Base-by-base conservation (phyloP, 2,888 invertebrate species). In the Heteropelma amictum region DNA sequence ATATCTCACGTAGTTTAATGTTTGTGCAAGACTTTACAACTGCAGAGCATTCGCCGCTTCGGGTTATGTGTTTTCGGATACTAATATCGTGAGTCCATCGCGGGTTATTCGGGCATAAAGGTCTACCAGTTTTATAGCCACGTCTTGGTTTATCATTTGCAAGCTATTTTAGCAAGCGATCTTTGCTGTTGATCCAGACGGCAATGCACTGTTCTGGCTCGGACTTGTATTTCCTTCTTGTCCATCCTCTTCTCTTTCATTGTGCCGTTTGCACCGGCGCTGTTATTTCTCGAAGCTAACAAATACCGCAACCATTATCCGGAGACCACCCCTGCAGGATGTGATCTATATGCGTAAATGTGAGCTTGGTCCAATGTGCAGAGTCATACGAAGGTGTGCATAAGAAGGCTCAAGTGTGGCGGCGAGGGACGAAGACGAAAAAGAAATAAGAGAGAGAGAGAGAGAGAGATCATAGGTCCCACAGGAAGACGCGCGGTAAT, bases 301-400 rank as follows among this genome's bases (percentile, higher is more conserved):
- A 75, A 67, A 65, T 54, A 70, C 75, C 61, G 63, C 71, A 71
- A 28, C 67, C 75, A 75, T 71, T 75, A 75, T 75, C 69, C 65
- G 30, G 26, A 17, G 54, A 14, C 67, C 53, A 53, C 35, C 33
- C 53, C 63, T 23, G 8, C 61, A 8, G 19, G 10, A 19, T 33
- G 69, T 69, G 63, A 53, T 54, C 49, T n/a, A n/a, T 33, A 45
- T 49, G 47, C 67, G 54, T 56, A 42, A 33, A 14, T 21, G 58
- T 38, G 64, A 10, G 33, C n/a, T 28, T 19, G 7, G 10, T 35
- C 14, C 17, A 8, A 65, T 58, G 35, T 60, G 74, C 51, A 17
- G 42, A 42, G 33, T 58, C 38, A 21, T 45, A 26, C 21, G 60
- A 17, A 71, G 71, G 61, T 75, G 67, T 21, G 33, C 17, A 21